Percentiles rank a stretch among this genome's conserved stretches.
Evolutionary conservation across 2,797 vertebrate genomes (phyloP).

Genomic region (Falco concolor): DNA sequence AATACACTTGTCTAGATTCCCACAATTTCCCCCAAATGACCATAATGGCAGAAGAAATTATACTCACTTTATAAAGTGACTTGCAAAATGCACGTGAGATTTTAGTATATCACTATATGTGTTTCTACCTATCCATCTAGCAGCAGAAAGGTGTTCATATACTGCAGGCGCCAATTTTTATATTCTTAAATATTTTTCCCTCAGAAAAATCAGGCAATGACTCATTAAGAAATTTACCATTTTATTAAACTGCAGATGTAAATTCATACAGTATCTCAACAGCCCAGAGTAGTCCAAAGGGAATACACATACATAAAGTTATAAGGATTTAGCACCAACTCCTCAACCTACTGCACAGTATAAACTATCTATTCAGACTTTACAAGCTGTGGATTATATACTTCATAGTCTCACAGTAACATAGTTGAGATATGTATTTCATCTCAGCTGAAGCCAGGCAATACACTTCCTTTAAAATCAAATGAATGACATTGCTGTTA

Average conservation of each 20-base stretch:
- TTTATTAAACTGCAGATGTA: background rate
- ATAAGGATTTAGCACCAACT: background rate
- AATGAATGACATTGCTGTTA: background rate
- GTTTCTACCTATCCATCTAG: background rate
- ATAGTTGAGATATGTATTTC: background rate
- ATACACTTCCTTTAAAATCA: background rate
- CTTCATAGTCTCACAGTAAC: background rate
- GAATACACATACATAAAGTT: background rate
- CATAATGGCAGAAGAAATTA: background rate
- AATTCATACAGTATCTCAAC: background rate
- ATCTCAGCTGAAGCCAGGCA: background rate
- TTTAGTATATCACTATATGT: background rate
- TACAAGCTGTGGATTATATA: background rate
- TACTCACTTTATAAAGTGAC: background rate
- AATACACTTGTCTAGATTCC: background rate
- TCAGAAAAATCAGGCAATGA: background rate
- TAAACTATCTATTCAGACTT: background rate
- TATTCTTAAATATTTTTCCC: background rate
- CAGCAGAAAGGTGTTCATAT: background rate
- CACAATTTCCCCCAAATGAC: background rate
- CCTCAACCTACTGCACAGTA: background rate
- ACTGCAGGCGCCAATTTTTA: background rate
- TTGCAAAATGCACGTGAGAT: background rate
- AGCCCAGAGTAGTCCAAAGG: background rate
- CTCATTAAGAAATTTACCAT: background rate